Conservation (phyloP, 1,140 invertebrate species). For the Drosophila yakuba region DNA sequence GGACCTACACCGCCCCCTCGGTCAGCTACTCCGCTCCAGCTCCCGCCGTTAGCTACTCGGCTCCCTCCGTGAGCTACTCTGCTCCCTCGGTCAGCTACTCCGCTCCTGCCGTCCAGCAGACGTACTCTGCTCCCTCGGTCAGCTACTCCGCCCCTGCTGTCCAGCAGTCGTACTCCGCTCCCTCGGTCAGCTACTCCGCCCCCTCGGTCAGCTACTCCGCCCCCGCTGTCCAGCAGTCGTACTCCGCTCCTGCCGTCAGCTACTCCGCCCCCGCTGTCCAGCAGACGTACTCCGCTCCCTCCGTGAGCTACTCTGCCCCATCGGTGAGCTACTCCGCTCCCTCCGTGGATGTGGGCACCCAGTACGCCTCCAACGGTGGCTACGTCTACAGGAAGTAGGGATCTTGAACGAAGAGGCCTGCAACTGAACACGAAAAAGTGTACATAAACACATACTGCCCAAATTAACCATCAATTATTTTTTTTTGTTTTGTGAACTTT, state of each 20-base stretch:
- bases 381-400: conserved; percentile 81
- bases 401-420: conserved; percentile 2
- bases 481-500: conserved; percentile 39
- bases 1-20: conserved; percentile 39
- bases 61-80: conserved; percentile 30
- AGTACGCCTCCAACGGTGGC: conserved; percentile 80
- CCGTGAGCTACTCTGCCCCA: conserved; percentile 45
- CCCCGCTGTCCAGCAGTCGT: conserved; percentile 25
- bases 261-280: conserved; percentile 51
- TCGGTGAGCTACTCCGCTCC: conserved; percentile 47
- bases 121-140: too few relatives aligned
- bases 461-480: conserved; percentile 16
- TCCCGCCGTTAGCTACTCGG: conserved; percentile 40
- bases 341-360: conserved; percentile 72
- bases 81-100: conserved; percentile 39
- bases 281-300: conserved; percentile 30
- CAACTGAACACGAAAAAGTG: conserved; percentile 28
- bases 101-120: conserved; percentile 19
- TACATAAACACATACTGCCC: conserved; percentile 34
- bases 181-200: too few relatives aligned
- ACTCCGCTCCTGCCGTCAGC: conserved; percentile 39
- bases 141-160: conserved; percentile 9
- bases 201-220: conserved; percentile 42
- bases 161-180: conserved; percentile 30
- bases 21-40: conserved; percentile 18